Evolutionary conservation across 2,888 invertebrate genomes (phyloP).

Genomic region (Torymus auratus): DNA sequence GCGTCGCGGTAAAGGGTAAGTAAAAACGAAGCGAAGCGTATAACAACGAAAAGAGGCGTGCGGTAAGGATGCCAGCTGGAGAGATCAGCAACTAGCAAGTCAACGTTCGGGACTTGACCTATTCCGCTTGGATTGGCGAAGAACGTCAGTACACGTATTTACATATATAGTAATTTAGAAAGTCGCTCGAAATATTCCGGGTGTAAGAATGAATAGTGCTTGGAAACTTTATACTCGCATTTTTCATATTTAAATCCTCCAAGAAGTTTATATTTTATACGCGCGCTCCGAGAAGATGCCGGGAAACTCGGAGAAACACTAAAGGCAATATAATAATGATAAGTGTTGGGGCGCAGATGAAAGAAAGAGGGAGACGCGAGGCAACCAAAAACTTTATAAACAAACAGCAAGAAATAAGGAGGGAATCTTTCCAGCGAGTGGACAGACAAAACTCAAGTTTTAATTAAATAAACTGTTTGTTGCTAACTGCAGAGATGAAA

Average conservation of each 20-base stretch:
- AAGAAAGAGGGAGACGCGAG: background rate
- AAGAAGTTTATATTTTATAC: background rate
- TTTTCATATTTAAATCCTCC: conserved; percentile 28
- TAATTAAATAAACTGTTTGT: conserved; percentile 54
- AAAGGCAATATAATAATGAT: conserved; percentile 30
- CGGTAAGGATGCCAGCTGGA: background rate
- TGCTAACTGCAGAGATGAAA: conserved; percentile 7
- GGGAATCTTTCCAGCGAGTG: background rate
- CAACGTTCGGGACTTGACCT: too few relatives aligned
- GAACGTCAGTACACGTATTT: too few relatives aligned
- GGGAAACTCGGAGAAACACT: background rate
- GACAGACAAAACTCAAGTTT: conserved; percentile 32
- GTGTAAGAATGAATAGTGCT: too few relatives aligned
- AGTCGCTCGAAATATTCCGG: background rate
- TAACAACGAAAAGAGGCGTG: background rate
- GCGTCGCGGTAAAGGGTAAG: too few relatives aligned
- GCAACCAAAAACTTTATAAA: conserved; percentile 28
- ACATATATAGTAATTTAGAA: too few relatives aligned
- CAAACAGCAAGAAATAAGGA: background rate
- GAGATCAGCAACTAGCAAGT: too few relatives aligned
- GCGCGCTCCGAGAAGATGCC: background rate
- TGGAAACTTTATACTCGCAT: conserved; percentile 11
- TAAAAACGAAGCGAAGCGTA: too few relatives aligned
- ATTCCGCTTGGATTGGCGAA: too few relatives aligned
- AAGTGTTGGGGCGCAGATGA: background rate